Percentiles rank a stretch among this genome's conserved stretches.
Conservation (phyloP, 2,113 vertebrate species). For the Chlamydotis undulata region DNA sequence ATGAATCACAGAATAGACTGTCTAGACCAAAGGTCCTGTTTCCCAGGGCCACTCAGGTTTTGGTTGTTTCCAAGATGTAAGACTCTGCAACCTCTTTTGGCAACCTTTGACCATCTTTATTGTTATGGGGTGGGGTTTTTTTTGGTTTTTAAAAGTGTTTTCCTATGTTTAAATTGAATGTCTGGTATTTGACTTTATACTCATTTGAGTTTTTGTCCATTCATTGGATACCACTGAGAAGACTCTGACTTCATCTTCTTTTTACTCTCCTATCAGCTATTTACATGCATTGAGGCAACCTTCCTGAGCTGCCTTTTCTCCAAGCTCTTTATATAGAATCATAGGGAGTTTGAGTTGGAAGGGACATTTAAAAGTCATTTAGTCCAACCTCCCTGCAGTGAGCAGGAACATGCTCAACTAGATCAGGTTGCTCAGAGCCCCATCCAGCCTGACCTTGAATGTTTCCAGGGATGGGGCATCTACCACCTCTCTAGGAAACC, state of each 20-base stretch:
- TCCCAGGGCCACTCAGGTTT: background rate
- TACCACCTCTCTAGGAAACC: no score
- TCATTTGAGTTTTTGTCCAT: background rate
- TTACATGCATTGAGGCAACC: background rate
- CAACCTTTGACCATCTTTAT: background rate
- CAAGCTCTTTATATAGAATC: no score
- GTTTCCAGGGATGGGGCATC: no score
- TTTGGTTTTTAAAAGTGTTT: background rate
- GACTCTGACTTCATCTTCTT: background rate
- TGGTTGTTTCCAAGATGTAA: background rate
- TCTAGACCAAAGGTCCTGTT: background rate
- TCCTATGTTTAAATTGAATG: background rate
- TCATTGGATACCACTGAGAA: background rate
- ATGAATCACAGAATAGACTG: fast-evolving
- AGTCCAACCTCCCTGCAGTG: no score
- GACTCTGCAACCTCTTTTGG: background rate
- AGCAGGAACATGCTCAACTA: no score
- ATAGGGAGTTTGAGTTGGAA: no score
- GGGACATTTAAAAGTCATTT: no score
- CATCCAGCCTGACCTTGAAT: no score
- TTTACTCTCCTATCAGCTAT: background rate
- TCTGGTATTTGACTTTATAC: background rate
- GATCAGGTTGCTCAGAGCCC: no score
- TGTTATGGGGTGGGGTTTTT: background rate
- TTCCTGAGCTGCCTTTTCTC: background rate